Percentiles rank a stretch among this genome's conserved stretches.
These are phyloP conservation scores for Plusia festucae DNA, from an alignment of 2,888 invertebrate genomes.

Conservation along the genomic window DNA sequence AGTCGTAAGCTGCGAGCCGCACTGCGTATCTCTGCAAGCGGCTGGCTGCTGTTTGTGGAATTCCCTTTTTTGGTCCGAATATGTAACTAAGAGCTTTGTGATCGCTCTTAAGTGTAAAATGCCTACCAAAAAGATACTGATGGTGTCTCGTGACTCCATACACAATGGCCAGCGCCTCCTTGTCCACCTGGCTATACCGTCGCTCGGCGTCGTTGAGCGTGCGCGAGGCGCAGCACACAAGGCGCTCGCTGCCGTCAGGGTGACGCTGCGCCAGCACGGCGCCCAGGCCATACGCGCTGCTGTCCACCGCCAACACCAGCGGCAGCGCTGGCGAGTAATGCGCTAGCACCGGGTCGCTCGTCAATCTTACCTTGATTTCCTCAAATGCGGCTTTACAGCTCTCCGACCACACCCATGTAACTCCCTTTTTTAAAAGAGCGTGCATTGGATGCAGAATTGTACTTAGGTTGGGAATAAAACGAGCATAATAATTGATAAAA, in stretches of 20 bases:
- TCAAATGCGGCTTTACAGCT: constrained; percentile 14
- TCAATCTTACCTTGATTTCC: constrained; percentile 17
- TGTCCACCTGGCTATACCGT: constrained; percentile 30
- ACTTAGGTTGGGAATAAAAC: constrained; percentile 23
- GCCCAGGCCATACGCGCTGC: constrained; percentile 47
- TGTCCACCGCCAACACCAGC: constrained; percentile 46
- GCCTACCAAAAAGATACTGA: constrained; percentile 29
- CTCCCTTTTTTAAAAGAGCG: constrained; percentile 19
- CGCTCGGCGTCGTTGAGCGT: constrained; percentile 29
- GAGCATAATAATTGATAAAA: constrained; percentile 28
- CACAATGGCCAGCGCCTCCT: constrained; percentile 27
- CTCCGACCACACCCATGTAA: constrained; percentile 15
- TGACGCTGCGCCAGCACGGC: constrained; percentile 47
- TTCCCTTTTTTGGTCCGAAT: constrained; percentile 29
- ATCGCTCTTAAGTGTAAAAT: constrained; percentile 28
- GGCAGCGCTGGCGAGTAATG: constrained; percentile 43
- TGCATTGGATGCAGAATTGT: constrained; percentile 23
- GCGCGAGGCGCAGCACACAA: constrained; percentile 29
- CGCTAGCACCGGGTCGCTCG: constrained; percentile 35
- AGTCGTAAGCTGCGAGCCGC: constrained; percentile 24
- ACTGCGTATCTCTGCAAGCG: constrained; percentile 28
- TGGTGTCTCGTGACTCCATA: constrained; percentile 26
- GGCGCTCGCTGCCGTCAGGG: constrained; percentile 40
- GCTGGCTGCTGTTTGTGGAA: constrained; percentile 32
- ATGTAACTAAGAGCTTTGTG: constrained; percentile 26